Conservation (phyloP, 2,888 invertebrate species). For the Pollenia labialis region DNA sequence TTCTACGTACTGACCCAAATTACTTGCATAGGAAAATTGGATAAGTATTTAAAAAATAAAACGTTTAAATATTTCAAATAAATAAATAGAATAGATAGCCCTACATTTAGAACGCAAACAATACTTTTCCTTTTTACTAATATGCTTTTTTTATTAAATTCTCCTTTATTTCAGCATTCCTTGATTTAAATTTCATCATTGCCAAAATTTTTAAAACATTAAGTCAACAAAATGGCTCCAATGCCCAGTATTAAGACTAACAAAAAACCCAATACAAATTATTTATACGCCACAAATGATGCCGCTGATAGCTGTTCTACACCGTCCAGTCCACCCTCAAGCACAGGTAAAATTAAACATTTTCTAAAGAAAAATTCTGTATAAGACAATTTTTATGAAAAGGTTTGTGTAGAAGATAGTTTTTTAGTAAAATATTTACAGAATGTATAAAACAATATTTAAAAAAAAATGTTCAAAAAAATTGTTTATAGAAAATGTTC, state of each 20-base stretch:
- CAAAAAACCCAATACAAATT: constrained; percentile 72
- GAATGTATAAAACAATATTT: too few relatives aligned
- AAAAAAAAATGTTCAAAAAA: too few relatives aligned
- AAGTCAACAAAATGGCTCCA: constrained; percentile 73
- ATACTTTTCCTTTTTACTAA: not conserved
- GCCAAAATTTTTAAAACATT: constrained; percentile 32
- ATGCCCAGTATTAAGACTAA: constrained; percentile 75
- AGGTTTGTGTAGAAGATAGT: too few relatives aligned
- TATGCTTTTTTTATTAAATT: not conserved
- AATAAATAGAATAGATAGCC: too few relatives aligned
- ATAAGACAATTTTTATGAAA: not conserved
- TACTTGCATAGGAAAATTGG: too few relatives aligned
- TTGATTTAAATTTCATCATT: not conserved
- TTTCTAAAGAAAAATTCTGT: not conserved
- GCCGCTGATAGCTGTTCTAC: constrained; percentile 83
- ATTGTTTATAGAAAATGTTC: too few relatives aligned
- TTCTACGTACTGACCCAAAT: not conserved
- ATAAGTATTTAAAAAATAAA: too few relatives aligned
- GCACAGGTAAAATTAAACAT: constrained; percentile 79
- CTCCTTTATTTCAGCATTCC: constrained; percentile 61
- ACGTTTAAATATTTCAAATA: too few relatives aligned
- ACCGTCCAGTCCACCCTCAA: constrained; percentile 83
- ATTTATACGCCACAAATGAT: constrained; percentile 75
- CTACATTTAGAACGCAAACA: too few relatives aligned
- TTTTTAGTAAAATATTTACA: too few relatives aligned